A percentile compares a stretch with the other conserved stretches of the same genome.
Conservation (phyloP, 2,888 invertebrate genomes). For the Zeuzera pyrina region DNA sequence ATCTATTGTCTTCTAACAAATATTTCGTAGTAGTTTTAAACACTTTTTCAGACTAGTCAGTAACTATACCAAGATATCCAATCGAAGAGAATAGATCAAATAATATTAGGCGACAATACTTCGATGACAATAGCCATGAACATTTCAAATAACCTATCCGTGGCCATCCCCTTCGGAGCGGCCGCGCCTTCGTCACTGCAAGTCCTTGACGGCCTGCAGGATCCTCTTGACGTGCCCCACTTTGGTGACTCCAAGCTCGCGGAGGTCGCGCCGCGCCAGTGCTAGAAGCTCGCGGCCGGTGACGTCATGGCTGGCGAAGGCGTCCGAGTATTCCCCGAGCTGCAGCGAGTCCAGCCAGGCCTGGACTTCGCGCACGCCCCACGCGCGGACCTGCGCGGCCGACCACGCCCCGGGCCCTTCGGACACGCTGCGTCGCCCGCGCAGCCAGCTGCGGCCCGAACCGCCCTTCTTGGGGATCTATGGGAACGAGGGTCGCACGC, state of each 20-base stretch:
- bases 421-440: slow-evolving; percentile 53
- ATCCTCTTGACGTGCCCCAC: slow-evolving; percentile 97
- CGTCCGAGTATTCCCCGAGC: slow-evolving; percentile 91
- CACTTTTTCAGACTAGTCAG: too few species aligned
- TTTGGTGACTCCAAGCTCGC: slow-evolving; percentile 94
- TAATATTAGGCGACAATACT: too few species aligned
- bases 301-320: slow-evolving; percentile 92
- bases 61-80: too few species aligned
- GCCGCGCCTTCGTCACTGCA: slow-evolving; percentile 64
- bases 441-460: slow-evolving; percentile 47
- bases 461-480: slow-evolving; percentile 56
- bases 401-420: slow-evolving; percentile 37
- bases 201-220: slow-evolving; percentile 91
- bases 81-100: too few species aligned
- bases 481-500: slow-evolving; percentile 19
- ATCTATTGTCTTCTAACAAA: too few species aligned
- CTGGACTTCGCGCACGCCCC: slow-evolving; percentile 93
- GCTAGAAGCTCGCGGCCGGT: slow-evolving; percentile 91
- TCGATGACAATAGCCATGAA: too few species aligned
- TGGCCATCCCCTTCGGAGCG: slow-evolving; percentile 65
- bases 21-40: too few species aligned
- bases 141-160: too few species aligned
- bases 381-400: slow-evolving; percentile 59
- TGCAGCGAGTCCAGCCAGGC: slow-evolving; percentile 92
- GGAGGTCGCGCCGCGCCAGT: slow-evolving; percentile 87